phyloP scores from a whole-genome alignment of 2,113 vertebrate genomes.

The Anarrhichthys ocellatus region DNA sequence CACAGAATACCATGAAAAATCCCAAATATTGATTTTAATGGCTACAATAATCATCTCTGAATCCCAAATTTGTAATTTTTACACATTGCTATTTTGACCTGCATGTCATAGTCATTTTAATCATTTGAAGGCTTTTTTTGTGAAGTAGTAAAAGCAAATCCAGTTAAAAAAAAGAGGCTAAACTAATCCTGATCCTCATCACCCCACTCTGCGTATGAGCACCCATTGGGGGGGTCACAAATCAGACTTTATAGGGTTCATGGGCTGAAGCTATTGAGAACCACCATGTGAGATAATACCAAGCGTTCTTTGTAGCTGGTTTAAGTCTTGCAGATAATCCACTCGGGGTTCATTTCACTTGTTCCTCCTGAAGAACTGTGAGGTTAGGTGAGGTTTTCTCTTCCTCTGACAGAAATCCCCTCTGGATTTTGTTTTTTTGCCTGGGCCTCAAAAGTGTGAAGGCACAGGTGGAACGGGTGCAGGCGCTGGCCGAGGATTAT shows the following conservation, averaged over 20 bases:
- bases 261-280: constrained; percentile 2
- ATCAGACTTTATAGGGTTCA: constrained; percentile 17
- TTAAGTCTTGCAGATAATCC: constrained; percentile 36
- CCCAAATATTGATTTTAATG: no score
- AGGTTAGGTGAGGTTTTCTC: neutral
- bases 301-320: neutral
- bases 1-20: no score
- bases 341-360: constrained; percentile 24
- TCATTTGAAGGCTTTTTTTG: neutral
- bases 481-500: constrained; percentile 53
- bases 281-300: neutral
- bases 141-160: neutral
- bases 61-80: no score
- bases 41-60: no score
- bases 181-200: neutral
- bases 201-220: neutral
- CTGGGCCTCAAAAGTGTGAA: constrained; percentile 30
- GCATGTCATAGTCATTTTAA: neutral
- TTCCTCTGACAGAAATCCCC: constrained; percentile 5
- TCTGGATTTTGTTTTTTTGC: neutral
- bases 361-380: neutral
- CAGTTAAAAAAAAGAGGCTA: neutral
- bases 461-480: constrained; percentile 56
- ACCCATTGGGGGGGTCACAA: neutral
- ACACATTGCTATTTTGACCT: no score